Evolutionary conservation across 23 tunicate species (phyloP).

Genomic region (Ciona savignyi): DNA sequence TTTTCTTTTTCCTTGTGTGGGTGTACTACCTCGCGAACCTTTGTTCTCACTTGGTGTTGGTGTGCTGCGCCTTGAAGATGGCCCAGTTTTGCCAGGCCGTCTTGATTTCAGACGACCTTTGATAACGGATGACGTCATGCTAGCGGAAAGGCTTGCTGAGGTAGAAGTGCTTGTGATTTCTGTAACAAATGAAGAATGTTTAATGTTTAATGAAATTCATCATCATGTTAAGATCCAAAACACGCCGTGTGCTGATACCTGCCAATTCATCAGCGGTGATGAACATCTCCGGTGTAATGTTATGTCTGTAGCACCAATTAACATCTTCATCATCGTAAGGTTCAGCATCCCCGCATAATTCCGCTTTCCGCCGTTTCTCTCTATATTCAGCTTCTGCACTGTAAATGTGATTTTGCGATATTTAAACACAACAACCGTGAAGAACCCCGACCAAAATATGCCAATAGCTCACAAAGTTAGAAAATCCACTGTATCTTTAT

Average conservation of each 20-base stretch:
- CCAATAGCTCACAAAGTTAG: too few species aligned
- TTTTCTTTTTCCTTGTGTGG: neutral
- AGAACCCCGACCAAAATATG: too few species aligned
- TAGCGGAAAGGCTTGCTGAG: conserved; percentile 24
- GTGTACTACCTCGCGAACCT: conserved; percentile 13
- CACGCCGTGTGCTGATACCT: too few species aligned
- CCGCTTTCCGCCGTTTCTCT: conserved; percentile 51
- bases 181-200: neutral
- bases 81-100: neutral
- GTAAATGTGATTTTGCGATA: too few species aligned
- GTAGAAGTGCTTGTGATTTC: conserved; percentile 45
- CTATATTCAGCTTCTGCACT: conserved; percentile 81
- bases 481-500: too few species aligned
- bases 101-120: conserved; percentile 7
- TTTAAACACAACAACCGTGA: too few species aligned
- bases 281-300: conserved; percentile 45
- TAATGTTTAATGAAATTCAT: neutral
- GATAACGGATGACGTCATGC: conserved; percentile 2
- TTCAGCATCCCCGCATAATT: conserved; percentile 57
- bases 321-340: conserved; percentile 84
- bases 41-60: neutral
- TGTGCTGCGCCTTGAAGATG: conserved; percentile 7
- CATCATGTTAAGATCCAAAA: neutral
- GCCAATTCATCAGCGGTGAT: conserved; percentile 68
- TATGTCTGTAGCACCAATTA: conserved; percentile 71